Evolutionary conservation across 2,113 vertebrate genomes (phyloP).

Genomic region (Varanus komodoensis): DNA sequence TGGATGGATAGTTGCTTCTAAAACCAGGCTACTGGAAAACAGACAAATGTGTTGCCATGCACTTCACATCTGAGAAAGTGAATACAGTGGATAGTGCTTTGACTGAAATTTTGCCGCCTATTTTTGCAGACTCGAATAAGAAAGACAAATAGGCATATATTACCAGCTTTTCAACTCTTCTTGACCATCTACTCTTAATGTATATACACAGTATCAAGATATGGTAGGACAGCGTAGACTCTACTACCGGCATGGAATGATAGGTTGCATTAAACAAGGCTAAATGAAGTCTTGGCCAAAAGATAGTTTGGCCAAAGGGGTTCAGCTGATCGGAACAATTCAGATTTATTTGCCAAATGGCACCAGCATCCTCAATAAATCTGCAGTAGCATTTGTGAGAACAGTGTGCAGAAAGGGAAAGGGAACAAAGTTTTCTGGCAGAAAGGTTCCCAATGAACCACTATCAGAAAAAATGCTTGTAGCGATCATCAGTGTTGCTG

Average conservation of each 20-base stretch:
- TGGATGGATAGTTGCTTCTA: slow-evolving; percentile 48
- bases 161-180: slow-evolving; percentile 32
- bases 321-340: neutral
- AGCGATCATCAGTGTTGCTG: neutral
- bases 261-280: slow-evolving; percentile 19
- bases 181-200: neutral
- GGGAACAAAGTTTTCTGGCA: neutral
- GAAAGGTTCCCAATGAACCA: neutral
- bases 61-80: slow-evolving; percentile 76
- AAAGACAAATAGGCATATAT: neutral
- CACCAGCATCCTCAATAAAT: neutral
- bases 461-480: neutral
- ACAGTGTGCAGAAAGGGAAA: no score
- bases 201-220: neutral
- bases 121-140: slow-evolving; percentile 49
- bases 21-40: slow-evolving; percentile 66
- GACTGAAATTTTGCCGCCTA: slow-evolving; percentile 68
- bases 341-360: neutral
- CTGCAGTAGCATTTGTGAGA: neutral
- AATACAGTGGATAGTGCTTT: slow-evolving; percentile 71
- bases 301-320: neutral
- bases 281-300: neutral
- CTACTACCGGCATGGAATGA: neutral
- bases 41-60: slow-evolving; percentile 63
- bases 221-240: no score